phyloP scores from a whole-genome alignment of 2,797 vertebrate genomes.

The Anguilla anguilla region DNA sequence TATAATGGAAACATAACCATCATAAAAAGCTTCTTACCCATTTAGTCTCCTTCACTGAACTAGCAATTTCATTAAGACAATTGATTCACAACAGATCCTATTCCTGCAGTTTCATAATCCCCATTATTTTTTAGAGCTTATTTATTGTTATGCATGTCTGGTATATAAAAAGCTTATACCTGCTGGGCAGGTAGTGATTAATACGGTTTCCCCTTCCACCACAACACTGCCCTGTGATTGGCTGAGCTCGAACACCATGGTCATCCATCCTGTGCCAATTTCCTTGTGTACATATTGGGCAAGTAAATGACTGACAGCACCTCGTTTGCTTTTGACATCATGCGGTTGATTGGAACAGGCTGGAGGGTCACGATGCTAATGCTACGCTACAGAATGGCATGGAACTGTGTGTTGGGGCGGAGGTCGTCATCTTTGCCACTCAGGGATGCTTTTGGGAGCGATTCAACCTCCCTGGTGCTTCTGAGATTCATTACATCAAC shows the following conservation, averaged over 20 bases:
- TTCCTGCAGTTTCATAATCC: neutral
- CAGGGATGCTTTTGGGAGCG: neutral
- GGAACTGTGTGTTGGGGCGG: neutral
- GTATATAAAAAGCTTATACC: neutral
- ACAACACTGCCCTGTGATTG: neutral
- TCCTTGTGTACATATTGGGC: slow-evolving; percentile 3
- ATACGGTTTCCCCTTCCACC: neutral
- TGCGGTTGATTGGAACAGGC: neutral
- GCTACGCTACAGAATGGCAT: neutral
- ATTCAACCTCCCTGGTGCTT: neutral
- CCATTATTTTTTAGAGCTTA: neutral
- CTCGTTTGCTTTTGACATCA: slow-evolving; percentile 1
- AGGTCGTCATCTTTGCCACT: neutral
- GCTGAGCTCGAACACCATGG: neutral
- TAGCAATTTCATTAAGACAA: no score
- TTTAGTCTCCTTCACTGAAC: no score
- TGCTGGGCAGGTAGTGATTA: neutral
- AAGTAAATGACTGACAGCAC: neutral
- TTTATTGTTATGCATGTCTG: neutral
- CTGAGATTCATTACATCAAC: neutral
- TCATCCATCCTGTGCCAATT: neutral
- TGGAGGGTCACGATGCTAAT: neutral
- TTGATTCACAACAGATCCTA: no score
- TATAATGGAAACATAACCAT: no score
- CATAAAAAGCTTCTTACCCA: no score